Evolutionary conservation across 2,113 vertebrate genomes (phyloP), one percentile per base, ranked within the genome.

Genomic region (Clinocottus analis): DNA sequence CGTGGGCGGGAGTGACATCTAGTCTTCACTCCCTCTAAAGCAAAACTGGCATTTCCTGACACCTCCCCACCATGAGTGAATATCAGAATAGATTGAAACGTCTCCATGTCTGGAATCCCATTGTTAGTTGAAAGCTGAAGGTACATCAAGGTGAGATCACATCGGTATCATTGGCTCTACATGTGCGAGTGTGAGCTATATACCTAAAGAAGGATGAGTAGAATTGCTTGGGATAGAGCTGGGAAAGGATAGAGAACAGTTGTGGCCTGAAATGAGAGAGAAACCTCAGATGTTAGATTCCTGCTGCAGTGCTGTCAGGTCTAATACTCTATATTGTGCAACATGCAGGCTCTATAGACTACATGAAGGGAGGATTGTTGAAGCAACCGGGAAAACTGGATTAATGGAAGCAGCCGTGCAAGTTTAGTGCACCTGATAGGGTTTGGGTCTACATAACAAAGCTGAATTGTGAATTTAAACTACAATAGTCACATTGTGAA

Each of bases 251-350:
- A 91, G 92, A 92, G 82, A 87, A 90, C 82, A 86, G 87, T 81
- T 92, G 86, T 90, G 72, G 76, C 88, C 95, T 96, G 95, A 72
- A 95, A 94, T 85, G 88, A 85, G 87, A 95, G 78, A 94, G 75
- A 94, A 65, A 83, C 67, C 79, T 85, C 74, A 77, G 84, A 91
- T 86, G 85, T 87, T 80, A 85, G 61, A 82, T 65, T 87, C 13
- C 53, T 58, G 47, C 70, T 65, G 63, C 77, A 76, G 68, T 49
- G 21, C 85, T 85, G 82, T 85, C 74, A 82, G 60, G 13, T 62
- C 41, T 81, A 70, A 77, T 80, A 62, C 51, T 63, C 47, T 39
- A 69, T 60, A 84, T 17, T 66, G 62, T 79, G 74, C 72, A 85
- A 81, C 59, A 75, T 79, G 77, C 6, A 1, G 71, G 39, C 41